Conservation (phyloP, 2,888 invertebrate species). For the Tipula vernalis region DNA sequence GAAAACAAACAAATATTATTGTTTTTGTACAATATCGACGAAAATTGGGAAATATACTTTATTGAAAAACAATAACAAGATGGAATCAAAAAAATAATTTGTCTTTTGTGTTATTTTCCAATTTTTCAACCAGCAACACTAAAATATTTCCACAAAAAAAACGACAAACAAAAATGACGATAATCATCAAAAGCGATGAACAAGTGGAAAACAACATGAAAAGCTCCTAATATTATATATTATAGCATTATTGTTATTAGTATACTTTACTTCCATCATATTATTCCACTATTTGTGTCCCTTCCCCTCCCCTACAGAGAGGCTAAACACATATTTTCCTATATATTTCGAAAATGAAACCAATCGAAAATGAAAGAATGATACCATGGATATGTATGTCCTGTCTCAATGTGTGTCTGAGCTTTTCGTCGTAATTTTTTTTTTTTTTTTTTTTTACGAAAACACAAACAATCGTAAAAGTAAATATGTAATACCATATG, state of each 20-base stretch:
- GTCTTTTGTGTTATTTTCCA: not conserved
- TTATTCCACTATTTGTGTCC: not conserved
- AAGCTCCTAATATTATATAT: not conserved
- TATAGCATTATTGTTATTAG: not conserved
- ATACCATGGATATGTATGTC: not conserved
- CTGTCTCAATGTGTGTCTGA: not conserved
- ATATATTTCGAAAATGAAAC: not conserved
- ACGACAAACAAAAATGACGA: not conserved
- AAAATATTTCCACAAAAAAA: not conserved
- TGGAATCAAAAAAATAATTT: not conserved
- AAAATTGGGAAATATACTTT: not conserved
- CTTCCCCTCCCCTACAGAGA: too few relatives aligned
- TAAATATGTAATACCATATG: not conserved
- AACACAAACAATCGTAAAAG: not conserved
- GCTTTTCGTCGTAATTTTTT: not conserved
- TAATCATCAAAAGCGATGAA: not conserved
- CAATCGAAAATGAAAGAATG: not conserved
- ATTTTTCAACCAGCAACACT: not conserved
- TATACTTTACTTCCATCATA: not conserved
- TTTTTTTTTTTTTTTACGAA: not conserved
- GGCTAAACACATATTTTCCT: not conserved
- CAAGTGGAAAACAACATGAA: not conserved
- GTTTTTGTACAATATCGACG: not conserved
- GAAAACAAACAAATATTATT: not conserved
- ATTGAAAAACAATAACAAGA: not conserved